Conservation (phyloP, 2,888 invertebrate species). For the Leptopilina myrica region DNA sequence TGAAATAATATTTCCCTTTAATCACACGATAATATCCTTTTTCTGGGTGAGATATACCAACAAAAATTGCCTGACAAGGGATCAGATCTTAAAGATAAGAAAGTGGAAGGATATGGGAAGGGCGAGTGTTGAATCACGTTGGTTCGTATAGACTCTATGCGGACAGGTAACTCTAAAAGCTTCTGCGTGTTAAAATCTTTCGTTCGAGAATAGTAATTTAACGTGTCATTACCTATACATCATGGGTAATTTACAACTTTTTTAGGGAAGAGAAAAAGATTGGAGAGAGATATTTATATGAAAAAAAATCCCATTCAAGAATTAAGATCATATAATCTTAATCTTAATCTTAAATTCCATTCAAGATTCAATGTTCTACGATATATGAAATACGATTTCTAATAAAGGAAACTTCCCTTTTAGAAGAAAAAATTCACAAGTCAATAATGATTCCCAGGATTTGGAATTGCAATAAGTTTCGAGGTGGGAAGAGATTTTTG, state of each 20-base stretch:
- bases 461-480: no score
- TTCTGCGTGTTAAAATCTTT: conserved; percentile 43
- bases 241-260: conserved; percentile 13
- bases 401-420: no score
- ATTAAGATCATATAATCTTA: no score
- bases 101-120: neutral
- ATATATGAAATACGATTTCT: no score
- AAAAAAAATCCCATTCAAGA: no score
- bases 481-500: conserved; percentile 19
- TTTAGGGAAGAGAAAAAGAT: neutral
- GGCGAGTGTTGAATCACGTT: no score
- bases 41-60: neutral
- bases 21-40: neutral
- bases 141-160: neutral
- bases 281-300: no score
- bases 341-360: no score
- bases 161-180: conserved; percentile 49
- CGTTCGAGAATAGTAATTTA: conserved; percentile 32
- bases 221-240: conserved; percentile 19
- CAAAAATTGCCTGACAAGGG: conserved; percentile 42
- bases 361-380: no score
- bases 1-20: neutral
- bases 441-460: no score
- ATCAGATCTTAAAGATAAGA: conserved; percentile 33
- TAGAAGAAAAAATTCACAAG: no score